Conservation (phyloP, 92 coral and sea anemone genomes). For the Porites lobata region DNA sequence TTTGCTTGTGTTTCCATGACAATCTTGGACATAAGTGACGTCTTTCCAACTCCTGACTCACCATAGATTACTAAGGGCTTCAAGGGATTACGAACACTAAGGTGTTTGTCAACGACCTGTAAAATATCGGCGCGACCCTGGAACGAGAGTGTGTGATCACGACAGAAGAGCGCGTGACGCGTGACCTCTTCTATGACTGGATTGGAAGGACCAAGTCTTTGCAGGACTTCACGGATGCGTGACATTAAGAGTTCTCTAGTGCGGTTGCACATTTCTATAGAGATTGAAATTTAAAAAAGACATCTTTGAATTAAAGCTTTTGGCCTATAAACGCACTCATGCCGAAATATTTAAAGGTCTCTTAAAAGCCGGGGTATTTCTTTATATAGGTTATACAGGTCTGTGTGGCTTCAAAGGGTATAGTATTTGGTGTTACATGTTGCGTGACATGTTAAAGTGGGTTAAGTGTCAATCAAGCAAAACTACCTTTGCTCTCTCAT, state of each 20-base stretch:
- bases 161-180: conserved; percentile 76
- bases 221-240: conserved; percentile 54
- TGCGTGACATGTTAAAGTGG: conserved; percentile 2
- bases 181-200: conserved; percentile 72
- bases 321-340: too few species aligned
- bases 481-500: conserved; percentile 3
- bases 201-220: conserved; percentile 56
- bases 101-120: conserved; percentile 51
- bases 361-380: too few species aligned
- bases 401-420: too few species aligned
- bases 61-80: conserved; percentile 66
- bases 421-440: not conserved
- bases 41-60: conserved; percentile 77
- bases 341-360: too few species aligned
- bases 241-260: conserved; percentile 51
- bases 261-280: conserved; percentile 63
- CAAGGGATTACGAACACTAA: conserved; percentile 21
- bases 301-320: too few species aligned
- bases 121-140: conserved; percentile 69
- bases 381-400: too few species aligned
- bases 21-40: conserved; percentile 71
- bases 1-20: conserved; percentile 62
- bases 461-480: conserved; percentile 1
- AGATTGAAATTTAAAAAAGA: too few species aligned
- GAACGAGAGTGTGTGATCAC: conserved; percentile 69